phyloP scores from a whole-genome alignment of 2,113 vertebrate genomes.

The Progne subis region DNA sequence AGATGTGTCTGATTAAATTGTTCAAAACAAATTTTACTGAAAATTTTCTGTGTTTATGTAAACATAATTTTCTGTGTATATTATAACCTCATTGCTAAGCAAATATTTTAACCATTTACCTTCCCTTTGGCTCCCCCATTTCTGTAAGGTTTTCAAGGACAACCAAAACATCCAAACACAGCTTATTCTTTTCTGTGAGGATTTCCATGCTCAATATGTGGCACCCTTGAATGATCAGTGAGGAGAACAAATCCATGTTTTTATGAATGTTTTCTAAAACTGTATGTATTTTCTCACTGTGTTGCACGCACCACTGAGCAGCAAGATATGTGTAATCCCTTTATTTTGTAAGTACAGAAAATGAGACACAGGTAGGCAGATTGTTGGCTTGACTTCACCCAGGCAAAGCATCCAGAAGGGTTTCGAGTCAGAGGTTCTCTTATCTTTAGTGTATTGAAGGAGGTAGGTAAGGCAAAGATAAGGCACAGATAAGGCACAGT shows the following conservation, averaged over 20 bases:
- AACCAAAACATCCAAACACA: background rate
- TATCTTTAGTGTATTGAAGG: background rate
- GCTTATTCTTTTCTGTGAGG: background rate
- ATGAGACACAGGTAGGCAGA: background rate
- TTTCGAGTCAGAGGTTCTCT: background rate
- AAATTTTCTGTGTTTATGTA: background rate
- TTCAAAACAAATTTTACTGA: background rate
- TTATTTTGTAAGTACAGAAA: background rate
- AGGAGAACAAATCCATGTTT: background rate
- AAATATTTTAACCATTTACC: background rate
- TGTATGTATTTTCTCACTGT: background rate
- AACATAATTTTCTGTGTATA: background rate
- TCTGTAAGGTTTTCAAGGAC: background rate
- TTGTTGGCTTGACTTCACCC: background rate
- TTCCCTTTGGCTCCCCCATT: background rate
- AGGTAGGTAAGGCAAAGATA: background rate
- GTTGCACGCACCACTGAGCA: background rate
- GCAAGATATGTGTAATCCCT: background rate
- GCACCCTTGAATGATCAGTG: background rate
- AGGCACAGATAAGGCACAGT: background rate
- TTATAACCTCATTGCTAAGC: background rate
- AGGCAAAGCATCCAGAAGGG: background rate
- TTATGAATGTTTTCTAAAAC: background rate
- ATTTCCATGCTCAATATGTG: background rate
- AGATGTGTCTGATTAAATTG: background rate